Conservation (phyloP, 2,113 vertebrate genomes). For the Phaetusa simplex region DNA sequence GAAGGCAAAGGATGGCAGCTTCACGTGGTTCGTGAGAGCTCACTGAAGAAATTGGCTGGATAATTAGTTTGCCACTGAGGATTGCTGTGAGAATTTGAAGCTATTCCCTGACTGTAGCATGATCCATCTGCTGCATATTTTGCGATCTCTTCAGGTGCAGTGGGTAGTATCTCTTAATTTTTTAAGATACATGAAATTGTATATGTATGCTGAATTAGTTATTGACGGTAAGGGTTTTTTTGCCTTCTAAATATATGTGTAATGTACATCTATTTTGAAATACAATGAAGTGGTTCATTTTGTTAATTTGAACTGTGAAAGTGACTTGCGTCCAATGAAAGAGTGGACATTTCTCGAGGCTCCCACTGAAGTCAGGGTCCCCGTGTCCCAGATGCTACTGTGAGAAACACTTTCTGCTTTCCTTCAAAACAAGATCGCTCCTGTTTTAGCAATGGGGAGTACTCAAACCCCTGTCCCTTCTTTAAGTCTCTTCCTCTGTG, state of each 20-base stretch:
- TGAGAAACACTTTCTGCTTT: background rate
- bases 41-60: background rate
- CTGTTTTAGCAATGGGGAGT: background rate
- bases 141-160: background rate
- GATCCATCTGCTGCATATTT: background rate
- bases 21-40: background rate
- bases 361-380: background rate
- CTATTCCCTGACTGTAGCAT: background rate
- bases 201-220: background rate
- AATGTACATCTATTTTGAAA: background rate
- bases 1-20: background rate
- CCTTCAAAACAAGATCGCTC: background rate
- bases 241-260: background rate
- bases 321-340: accelerated
- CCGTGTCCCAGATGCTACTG: background rate
- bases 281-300: background rate
- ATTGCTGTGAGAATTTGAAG: background rate
- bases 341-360: background rate
- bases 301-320: background rate
- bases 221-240: background rate
- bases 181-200: background rate
- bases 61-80: conserved; percentile 7
- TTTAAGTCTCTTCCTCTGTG: background rate
- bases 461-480: background rate
- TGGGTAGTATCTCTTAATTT: background rate